Base-by-base conservation (phyloP, 1,140 invertebrate genomes). In the Sycophila sp. region DNA sequence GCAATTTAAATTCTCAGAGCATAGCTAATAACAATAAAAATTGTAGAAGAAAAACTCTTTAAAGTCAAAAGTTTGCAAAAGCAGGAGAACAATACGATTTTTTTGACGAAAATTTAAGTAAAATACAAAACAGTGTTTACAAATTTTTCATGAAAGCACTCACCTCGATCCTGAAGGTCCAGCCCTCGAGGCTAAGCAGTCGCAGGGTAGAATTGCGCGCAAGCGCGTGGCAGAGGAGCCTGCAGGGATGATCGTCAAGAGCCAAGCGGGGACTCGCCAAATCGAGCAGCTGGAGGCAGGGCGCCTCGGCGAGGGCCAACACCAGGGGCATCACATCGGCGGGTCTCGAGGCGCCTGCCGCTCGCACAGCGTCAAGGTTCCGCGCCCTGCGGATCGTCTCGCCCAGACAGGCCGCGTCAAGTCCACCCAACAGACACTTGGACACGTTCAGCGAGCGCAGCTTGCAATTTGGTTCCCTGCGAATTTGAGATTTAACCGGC, bases 111-210 rank as follows among this genome's bases (percentile, higher is more conserved):
- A n/a, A n/a, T n/a, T n/a, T n/a, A n/a, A n/a, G n/a, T n/a, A n/a
- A n/a, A n/a, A n/a, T n/a, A n/a, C n/a, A n/a, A n/a, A n/a, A n/a
- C n/a, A n/a, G n/a, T n/a, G n/a, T n/a, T n/a, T n/a, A n/a, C n/a
- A n/a, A n/a, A n/a, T n/a, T n/a, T n/a, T n/a, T n/a, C n/a, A n/a
- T n/a, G n/a, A 42, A 67, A 47, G 26, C 15, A 73, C 81, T 82
- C 69, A 88, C 88, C 83, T 89, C 88, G 71, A 89, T 85, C 65
- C 87, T 81, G 60, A 89, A 87, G 19, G 86, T 89, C 88, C 89
- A 89, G 38, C 88, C 88, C 67, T 89, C 88, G 32, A 89, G 76
- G 63, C 86, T 87, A 17, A 89, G 81, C 4, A 89, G 79, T 17
- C 87, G 77, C 0, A 89, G 81, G 7, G 85, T 87, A 2, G 76